Evolutionary conservation across 1,140 invertebrate species (phyloP).

Genomic region (Magallana angulata): DNA sequence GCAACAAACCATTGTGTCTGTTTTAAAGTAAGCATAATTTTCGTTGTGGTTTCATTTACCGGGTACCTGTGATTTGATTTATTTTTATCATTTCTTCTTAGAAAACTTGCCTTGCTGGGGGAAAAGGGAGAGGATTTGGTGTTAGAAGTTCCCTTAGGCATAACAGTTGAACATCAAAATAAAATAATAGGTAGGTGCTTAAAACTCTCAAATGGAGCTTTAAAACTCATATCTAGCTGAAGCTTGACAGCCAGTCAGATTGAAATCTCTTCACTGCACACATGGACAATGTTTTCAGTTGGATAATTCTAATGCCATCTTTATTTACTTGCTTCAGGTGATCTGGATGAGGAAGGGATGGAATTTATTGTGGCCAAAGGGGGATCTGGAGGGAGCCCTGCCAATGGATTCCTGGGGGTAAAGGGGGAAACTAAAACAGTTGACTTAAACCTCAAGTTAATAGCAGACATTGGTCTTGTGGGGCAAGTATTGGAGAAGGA

Average conservation of each 20-base stretch:
- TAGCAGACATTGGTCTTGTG: slow-evolving; percentile 95
- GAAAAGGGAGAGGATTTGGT: slow-evolving; percentile 85
- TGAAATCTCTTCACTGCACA: too few species aligned
- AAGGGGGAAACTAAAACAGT: slow-evolving; percentile 85
- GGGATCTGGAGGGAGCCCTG: slow-evolving; percentile 95
- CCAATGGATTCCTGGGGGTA: slow-evolving; percentile 92
- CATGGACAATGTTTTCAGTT: too few species aligned
- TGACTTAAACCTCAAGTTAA: slow-evolving; percentile 90
- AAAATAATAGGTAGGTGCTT: slow-evolving; percentile 57
- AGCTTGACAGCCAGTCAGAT: too few species aligned
- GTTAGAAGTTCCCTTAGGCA: slow-evolving; percentile 89
- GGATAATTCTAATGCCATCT: too few species aligned
- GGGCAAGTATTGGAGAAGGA: slow-evolving; percentile 62
- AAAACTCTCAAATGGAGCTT: too few species aligned
- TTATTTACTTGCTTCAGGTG: slow-evolving; percentile 77
- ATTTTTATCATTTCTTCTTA: neutral
- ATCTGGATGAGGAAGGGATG: slow-evolving; percentile 85
- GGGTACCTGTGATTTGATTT: neutral
- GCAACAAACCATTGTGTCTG: too few species aligned
- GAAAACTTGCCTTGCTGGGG: slow-evolving; percentile 83
- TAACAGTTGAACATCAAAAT: slow-evolving; percentile 82
- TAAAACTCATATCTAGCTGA: too few species aligned
- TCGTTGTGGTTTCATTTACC: too few species aligned
- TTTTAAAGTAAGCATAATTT: too few species aligned
- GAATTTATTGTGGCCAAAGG: slow-evolving; percentile 96